Conservation (phyloP, 37 sponge, comb jelly and placozoan species). For the Mnemiopsis leidyi region DNA sequence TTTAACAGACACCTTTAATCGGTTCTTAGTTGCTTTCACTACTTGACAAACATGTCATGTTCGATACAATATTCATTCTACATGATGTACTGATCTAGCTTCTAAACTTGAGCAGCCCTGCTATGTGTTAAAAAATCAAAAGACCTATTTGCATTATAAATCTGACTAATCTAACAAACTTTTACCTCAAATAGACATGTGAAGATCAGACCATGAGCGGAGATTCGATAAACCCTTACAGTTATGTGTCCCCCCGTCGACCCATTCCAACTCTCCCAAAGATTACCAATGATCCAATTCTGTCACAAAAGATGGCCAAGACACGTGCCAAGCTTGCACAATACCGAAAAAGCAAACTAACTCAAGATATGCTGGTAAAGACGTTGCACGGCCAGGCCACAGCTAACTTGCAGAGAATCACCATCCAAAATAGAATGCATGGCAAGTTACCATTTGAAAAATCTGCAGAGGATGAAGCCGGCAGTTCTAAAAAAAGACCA, state of each 20-base stretch:
- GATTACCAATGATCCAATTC: conserved; percentile 45
- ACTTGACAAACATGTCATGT: too few species aligned
- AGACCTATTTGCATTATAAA: too few species aligned
- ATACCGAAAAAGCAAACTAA: conserved; percentile 51
- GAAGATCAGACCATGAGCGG: not conserved
- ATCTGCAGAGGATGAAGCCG: not conserved
- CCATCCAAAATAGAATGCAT: conserved; percentile 25
- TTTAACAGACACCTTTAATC: too few species aligned
- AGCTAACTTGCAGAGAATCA: conserved; percentile 11
- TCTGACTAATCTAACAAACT: conserved; percentile 4
- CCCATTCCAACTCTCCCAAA: conserved; percentile 32
- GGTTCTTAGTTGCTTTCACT: too few species aligned
- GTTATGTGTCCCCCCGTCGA: conserved; percentile 44
- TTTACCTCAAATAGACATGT: conserved; percentile 7
- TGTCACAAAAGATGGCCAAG: conserved; percentile 14
- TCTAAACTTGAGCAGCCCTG: too few species aligned
- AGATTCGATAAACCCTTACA: conserved; percentile 29
- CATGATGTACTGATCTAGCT: too few species aligned
- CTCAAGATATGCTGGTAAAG: conserved; percentile 56
- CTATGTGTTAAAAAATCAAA: too few species aligned
- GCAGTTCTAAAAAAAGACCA: not conserved
- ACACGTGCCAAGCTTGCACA: conserved; percentile 38
- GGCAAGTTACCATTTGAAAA: not conserved
- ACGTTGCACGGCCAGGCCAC: conserved; percentile 55
- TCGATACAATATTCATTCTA: too few species aligned